Evolutionary conservation across 2,113 vertebrate genomes (phyloP).

Genomic region (Saguinus midas): DNA sequence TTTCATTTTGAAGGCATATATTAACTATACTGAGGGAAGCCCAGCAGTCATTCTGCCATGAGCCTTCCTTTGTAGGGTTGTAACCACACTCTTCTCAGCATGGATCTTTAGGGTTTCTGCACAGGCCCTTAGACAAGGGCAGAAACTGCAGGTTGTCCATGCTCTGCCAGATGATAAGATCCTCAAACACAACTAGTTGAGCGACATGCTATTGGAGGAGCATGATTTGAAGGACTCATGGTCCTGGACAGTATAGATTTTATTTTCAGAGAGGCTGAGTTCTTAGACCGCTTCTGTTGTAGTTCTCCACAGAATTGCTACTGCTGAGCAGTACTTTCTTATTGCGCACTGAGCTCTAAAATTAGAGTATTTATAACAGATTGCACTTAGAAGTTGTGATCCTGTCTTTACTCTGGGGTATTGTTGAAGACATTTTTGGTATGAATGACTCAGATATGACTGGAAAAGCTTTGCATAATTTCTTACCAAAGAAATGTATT

Average conservation of each 20-base stretch:
- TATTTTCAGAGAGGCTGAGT: not conserved
- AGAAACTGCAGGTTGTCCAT: not conserved
- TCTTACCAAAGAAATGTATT: not conserved
- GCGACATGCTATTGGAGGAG: rapidly evolving
- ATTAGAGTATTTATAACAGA: no score
- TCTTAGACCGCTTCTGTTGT: not conserved
- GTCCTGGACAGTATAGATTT: not conserved
- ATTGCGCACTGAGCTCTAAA: rapidly evolving
- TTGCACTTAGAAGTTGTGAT: not conserved
- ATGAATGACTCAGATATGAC: not conserved
- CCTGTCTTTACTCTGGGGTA: not conserved
- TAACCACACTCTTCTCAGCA: no score
- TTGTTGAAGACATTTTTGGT: not conserved
- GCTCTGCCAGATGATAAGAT: not conserved
- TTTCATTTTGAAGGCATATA: not conserved
- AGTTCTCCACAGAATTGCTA: not conserved
- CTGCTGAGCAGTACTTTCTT: not conserved
- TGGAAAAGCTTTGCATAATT: not conserved
- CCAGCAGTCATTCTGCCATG: not conserved
- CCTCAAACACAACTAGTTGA: not conserved
- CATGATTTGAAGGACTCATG: no score
- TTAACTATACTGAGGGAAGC: not conserved
- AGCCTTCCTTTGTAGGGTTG: not conserved
- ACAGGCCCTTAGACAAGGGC: not conserved
- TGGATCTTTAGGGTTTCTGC: not conserved